A percentile compares a stretch with the other conserved stretches of the same genome.
phyloP scores from a whole-genome alignment of 92 coral and sea anemone genomes.

The Epizoanthus fatuus region DNA sequence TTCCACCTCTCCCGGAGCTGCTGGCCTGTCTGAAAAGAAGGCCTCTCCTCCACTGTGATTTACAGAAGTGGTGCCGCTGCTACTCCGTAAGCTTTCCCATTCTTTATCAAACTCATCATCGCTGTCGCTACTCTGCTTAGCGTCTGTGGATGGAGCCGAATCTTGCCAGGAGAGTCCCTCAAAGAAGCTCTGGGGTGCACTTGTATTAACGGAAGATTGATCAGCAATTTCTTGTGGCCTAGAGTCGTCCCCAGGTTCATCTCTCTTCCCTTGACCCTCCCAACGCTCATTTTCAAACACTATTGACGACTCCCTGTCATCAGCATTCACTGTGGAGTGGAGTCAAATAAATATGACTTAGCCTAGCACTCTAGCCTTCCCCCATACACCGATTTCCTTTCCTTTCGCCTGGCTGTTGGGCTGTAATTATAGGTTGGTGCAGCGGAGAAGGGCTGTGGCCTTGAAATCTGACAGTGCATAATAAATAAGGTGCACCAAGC shows the following conservation, averaged over 20 bases:
- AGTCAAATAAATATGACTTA: background rate
- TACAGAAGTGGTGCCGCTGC: conserved; percentile 11
- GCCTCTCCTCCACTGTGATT: conserved; percentile 56
- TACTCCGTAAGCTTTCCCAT: conserved; percentile 60
- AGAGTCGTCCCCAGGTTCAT: conserved; percentile 24
- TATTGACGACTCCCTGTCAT: conserved; percentile 89
- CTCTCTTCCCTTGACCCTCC: conserved; percentile 23
- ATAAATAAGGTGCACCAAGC: too few relatives aligned
- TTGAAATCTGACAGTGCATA: too few relatives aligned
- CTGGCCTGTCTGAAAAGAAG: conserved; percentile 78
- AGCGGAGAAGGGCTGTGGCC: too few relatives aligned
- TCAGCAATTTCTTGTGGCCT: background rate
- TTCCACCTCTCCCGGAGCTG: conserved; percentile 19
- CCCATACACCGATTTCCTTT: background rate
- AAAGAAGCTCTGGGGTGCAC: conserved; percentile 12
- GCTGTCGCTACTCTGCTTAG: conserved; percentile 61
- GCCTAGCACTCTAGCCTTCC: background rate
- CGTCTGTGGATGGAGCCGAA: conserved; percentile 12
- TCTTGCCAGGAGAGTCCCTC: conserved; percentile 34
- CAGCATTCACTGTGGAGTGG: conserved; percentile 77
- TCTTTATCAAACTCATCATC: conserved; percentile 85
- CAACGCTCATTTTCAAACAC: conserved; percentile 67
- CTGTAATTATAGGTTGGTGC: too few relatives aligned
- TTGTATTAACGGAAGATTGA: background rate
- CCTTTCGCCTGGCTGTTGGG: background rate